Percentiles rank a stretch among this genome's conserved stretches.
Evolutionary conservation across 2,113 vertebrate species (phyloP).

Genomic region (Prietella phreatophila): DNA sequence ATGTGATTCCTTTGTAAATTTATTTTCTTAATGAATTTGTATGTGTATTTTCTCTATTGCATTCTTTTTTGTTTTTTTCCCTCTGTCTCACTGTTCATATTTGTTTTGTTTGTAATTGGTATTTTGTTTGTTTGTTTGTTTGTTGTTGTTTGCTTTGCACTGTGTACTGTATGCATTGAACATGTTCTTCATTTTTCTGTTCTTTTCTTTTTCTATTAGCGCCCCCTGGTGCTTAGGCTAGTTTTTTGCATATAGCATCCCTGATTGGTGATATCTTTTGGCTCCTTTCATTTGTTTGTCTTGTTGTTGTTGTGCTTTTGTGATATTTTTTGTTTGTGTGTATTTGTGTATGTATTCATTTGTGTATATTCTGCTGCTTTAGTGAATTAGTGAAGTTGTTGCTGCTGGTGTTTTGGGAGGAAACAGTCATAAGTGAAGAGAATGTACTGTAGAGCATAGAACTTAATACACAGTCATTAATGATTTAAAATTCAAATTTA

Average conservation of each 20-base stretch:
- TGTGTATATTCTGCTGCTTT: too few species aligned
- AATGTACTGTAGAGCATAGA: too few species aligned
- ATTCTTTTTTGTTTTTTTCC: background rate
- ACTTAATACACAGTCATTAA: too few species aligned
- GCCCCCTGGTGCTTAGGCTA: background rate
- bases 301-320: background rate
- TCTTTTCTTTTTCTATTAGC: background rate
- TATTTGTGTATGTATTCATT: too few species aligned
- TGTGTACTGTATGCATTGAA: background rate
- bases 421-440: too few species aligned
- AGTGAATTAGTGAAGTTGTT: too few species aligned
- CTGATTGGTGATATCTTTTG: background rate
- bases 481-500: background rate
- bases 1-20: background rate
- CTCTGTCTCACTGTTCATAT: background rate
- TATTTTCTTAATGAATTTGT: background rate
- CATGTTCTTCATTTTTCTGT: background rate
- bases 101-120: background rate
- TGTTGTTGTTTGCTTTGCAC: background rate
- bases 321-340: too few species aligned
- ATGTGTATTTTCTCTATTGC: background rate
- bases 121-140: background rate
- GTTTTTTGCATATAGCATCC: background rate
- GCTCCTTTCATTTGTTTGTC: background rate
- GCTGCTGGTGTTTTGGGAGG: too few species aligned